Conservation (phyloP, 2,113 vertebrate species). For the Pomatostomus ruficeps region DNA sequence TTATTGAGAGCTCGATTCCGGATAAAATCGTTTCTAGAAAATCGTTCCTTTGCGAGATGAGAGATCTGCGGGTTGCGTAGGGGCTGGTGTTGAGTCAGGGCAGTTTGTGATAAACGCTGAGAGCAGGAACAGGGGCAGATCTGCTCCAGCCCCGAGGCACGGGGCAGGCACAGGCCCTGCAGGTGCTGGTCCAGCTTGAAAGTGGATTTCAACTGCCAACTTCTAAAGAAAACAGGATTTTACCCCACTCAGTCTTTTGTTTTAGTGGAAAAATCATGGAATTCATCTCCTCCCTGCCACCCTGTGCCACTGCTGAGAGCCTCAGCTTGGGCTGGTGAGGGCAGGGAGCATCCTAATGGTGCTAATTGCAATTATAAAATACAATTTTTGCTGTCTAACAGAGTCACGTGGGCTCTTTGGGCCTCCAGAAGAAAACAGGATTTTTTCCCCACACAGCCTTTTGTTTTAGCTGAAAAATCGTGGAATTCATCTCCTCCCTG, state of each 20-base stretch:
- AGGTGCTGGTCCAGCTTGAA: not conserved
- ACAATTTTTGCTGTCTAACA: not conserved
- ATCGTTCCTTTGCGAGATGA: constrained; percentile 4
- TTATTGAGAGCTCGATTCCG: constrained; percentile 13
- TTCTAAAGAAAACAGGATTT: not conserved
- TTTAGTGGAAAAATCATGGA: not conserved
- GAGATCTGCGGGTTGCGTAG: not conserved
- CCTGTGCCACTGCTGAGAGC: not conserved
- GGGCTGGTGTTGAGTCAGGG: not conserved
- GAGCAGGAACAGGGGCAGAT: not conserved
- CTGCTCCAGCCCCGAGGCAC: not conserved
- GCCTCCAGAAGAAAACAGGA: not conserved
- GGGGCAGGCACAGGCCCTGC: not conserved
- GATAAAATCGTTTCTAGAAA: constrained; percentile 19
- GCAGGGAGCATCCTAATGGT: fast-evolving
- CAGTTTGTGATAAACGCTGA: not conserved
- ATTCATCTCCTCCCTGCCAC: fast-evolving
- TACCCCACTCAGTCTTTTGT: not conserved
- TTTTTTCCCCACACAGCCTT: not conserved
- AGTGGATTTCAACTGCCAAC: not conserved
- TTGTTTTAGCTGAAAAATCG: not conserved
- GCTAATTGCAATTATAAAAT: not conserved
- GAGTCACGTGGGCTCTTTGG: not conserved
- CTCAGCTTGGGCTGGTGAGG: not conserved
- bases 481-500: fast-evolving